phyloP scores from a whole-genome alignment of 2,797 vertebrate genomes.

The Apodemus agrarius region DNA sequence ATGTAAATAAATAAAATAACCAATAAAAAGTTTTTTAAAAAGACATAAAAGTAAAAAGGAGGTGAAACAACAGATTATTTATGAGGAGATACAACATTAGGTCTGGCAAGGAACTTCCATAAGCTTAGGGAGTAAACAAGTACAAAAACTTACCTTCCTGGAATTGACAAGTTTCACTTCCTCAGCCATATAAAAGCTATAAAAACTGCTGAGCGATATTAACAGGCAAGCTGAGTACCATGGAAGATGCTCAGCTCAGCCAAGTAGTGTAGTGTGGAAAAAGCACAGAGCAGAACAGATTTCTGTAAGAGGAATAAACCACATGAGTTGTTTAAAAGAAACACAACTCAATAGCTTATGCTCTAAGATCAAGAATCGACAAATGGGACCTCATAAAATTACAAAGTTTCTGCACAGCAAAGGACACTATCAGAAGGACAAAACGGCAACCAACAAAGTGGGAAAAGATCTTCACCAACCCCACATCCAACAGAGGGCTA shows the following conservation, averaged over 20 bases:
- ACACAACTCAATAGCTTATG: too few species aligned
- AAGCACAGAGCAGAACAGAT: background rate
- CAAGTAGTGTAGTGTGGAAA: background rate
- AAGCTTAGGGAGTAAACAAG: background rate
- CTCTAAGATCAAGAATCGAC: too few species aligned
- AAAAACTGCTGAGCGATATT: background rate
- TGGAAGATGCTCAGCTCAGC: background rate
- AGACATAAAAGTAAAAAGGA: background rate
- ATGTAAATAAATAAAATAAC: too few species aligned
- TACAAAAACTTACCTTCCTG: background rate
- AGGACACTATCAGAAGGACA: too few species aligned
- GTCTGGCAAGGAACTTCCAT: background rate
- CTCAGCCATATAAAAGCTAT: background rate
- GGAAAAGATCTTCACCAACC: too few species aligned
- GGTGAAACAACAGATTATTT: background rate
- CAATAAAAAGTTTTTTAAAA: too few species aligned
- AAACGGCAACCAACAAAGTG: too few species aligned
- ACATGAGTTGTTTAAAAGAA: background rate
- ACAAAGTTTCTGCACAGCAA: too few species aligned
- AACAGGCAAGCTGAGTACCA: background rate
- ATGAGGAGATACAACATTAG: background rate
- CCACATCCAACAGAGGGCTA: too few species aligned
- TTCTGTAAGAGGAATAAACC: background rate
- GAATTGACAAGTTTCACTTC: background rate
- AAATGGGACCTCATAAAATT: too few species aligned